phyloP scores from a whole-genome alignment of 2,113 vertebrate genomes.

The Oceanodroma tethys region DNA sequence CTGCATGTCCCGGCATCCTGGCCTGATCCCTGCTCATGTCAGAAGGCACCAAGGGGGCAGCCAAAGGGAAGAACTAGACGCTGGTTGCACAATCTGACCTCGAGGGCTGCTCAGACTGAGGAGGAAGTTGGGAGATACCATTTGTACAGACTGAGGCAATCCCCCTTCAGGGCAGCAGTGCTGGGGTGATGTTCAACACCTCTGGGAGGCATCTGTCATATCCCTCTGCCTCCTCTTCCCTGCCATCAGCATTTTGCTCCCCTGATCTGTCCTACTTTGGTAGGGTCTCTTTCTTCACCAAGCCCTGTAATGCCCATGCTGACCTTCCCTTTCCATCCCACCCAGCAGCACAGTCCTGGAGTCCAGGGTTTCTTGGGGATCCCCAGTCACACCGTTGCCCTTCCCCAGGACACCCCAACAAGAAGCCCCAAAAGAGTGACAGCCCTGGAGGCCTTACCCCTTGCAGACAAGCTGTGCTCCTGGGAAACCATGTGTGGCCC shows the following conservation, averaged over 20 bases:
- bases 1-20: not conserved
- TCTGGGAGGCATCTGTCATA: not conserved
- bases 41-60: not conserved
- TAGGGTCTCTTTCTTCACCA: not conserved
- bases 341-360: not conserved
- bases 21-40: not conserved
- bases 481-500: constrained; percentile 46
- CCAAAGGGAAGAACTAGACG: not conserved
- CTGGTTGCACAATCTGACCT: not conserved
- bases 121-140: not conserved
- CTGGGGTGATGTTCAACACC: not conserved
- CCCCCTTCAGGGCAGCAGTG: not conserved
- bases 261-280: not conserved
- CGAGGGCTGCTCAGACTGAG: not conserved
- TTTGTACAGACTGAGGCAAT: not conserved
- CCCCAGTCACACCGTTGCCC: not conserved
- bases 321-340: not conserved
- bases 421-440: not conserved
- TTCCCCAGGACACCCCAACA: not conserved
- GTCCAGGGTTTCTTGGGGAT: not conserved
- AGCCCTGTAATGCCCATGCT: not conserved
- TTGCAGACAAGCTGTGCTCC: constrained; percentile 68
- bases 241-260: not conserved
- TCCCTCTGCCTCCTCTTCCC: not conserved
- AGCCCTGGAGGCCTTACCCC: constrained; percentile 74